A percentile compares a stretch with the other conserved stretches of the same genome.
Conservation (phyloP, 2,113 vertebrate genomes). For the Pomatorhinus ruficollis region DNA sequence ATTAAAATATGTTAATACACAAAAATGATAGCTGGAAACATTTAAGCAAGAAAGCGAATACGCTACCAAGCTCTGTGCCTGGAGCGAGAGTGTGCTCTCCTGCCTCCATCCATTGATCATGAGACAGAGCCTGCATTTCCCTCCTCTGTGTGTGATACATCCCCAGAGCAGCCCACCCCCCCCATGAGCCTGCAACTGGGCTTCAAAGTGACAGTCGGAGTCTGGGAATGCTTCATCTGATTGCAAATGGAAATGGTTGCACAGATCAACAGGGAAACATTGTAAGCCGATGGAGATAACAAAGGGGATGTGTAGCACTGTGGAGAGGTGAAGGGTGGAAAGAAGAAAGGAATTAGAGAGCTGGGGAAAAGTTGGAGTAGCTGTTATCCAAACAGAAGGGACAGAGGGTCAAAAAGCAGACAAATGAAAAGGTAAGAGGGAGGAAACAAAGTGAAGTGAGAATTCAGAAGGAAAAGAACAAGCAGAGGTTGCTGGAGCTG, state of each 20-base stretch:
- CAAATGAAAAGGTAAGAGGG: not conserved
- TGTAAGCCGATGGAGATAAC: rapidly evolving
- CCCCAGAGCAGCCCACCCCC: not conserved
- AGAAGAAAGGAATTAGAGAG: not conserved
- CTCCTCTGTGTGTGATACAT: not conserved
- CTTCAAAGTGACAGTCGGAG: not conserved
- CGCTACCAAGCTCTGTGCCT: not conserved
- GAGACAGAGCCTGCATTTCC: not conserved
- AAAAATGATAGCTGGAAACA: not conserved
- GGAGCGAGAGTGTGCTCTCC: not conserved
- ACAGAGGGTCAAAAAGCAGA: not conserved
- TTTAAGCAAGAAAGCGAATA: not conserved
- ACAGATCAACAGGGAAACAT: not conserved
- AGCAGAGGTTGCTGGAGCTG: not conserved
- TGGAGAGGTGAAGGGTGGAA: not conserved
- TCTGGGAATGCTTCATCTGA: not conserved
- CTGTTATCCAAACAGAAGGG: not conserved
- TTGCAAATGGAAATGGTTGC: not conserved
- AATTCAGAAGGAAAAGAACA: not conserved
- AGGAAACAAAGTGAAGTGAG: not conserved
- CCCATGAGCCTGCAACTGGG: not conserved
- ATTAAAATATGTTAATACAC: not conserved
- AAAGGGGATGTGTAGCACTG: not conserved
- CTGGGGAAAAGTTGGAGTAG: not conserved
- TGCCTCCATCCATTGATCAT: not conserved